Percentiles rank a stretch among this genome's conserved stretches.
These are phyloP conservation scores for Catocala fraxini DNA, from an alignment of 2,888 invertebrate genomes.

Conservation along the genomic window DNA sequence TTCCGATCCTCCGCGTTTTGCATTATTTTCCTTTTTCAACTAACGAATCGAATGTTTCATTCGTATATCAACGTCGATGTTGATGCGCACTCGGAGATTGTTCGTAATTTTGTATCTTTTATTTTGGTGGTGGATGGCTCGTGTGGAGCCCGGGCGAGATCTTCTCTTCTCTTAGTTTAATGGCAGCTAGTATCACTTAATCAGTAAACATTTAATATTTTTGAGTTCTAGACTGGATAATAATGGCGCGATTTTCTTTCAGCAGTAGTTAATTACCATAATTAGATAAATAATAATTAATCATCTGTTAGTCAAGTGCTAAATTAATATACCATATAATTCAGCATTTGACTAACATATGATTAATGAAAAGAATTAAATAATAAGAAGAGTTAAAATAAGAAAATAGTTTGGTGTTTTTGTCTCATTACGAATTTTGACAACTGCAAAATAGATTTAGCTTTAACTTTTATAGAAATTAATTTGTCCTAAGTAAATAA, in stretches of 20 bases:
- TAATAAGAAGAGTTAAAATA: too few species aligned
- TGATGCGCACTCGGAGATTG: constrained; percentile 57
- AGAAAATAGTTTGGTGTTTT: too few species aligned
- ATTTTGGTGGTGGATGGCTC: constrained; percentile 30
- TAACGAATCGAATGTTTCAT: constrained; percentile 83
- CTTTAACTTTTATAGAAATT: too few species aligned
- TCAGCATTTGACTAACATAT: too few species aligned
- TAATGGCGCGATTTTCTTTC: not conserved
- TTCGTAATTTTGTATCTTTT: constrained; percentile 41
- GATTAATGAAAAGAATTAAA: too few species aligned
- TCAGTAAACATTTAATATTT: not conserved
- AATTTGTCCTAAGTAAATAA: too few species aligned
- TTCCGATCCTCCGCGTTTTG: constrained; percentile 75
- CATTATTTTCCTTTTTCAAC: constrained; percentile 80
- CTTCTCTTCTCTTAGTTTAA: constrained; percentile 13
- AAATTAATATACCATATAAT: too few species aligned
- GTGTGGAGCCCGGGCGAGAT: not conserved
- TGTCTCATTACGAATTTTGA: too few species aligned
- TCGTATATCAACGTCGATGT: constrained; percentile 71
- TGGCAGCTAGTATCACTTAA: constrained; percentile 3
- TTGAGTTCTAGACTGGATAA: not conserved
- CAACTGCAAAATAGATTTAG: too few species aligned
- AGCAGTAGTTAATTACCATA: not conserved
- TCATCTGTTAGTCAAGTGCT: too few species aligned
- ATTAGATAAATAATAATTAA: not conserved